Base-by-base conservation (phyloP, 2,888 invertebrate genomes). In the Rhogogaster chlorosoma region DNA sequence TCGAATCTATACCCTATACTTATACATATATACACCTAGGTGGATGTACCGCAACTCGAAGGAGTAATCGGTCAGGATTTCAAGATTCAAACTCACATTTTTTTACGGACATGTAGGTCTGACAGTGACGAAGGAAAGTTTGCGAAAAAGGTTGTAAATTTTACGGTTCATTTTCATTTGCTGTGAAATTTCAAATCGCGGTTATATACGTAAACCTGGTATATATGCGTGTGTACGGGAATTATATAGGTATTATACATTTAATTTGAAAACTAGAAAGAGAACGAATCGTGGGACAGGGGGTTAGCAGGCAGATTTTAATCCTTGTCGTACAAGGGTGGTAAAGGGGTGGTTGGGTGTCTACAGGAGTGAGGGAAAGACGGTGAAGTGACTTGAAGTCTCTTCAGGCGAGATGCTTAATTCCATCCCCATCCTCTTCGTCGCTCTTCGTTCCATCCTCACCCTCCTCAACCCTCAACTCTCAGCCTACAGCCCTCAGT, bases 371-470 rank as follows among this genome's bases (percentile, higher is more conserved):
- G 82, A 83, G 67, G 91, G 91, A 90, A 89, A 89, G 91, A 90
- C 87, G 91, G 87, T 91, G 91, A 92, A 93, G 92, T 92, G 93
- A 92, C 92, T 93, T 90, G 90, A 91, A 92, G 92, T 92, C 92
- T 93, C 93, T 93, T 93, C 92, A 91, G 92, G 92, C 93, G 92
- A 92, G 92, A 93, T 93, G 93, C 93, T 93, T 93, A 92, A 92
- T 92, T 92, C 92, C 89, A 89, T 90, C 89, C 90, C 88, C 86
- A 88, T 88, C 89, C 90, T 89, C 85, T 86, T 84, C 86, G 84
- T 78, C 73, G 80, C 73, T 82, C 77, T 84, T 85, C 86, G 86
- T 87, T 83, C 87, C 86, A 86, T 84, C 75, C 85, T 87, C 83
- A 84, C 84, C 73, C 70, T 82, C 67, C 38, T 36, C 85, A 42